Conservation (phyloP, 1,140 invertebrate species). For the Camponotus pennsylvanicus region DNA sequence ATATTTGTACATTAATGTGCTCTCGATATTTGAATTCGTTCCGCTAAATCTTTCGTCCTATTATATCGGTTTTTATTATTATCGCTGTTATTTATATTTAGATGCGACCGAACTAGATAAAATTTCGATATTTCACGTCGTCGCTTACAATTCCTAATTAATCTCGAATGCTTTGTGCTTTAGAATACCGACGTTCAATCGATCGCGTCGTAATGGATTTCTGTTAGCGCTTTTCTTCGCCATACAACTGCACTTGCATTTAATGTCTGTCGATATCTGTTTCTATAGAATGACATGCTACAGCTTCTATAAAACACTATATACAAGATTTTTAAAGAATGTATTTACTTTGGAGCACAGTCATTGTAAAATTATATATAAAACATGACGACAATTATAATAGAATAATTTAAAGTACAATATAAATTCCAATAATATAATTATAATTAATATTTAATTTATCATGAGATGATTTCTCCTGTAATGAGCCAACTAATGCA, state of each 20-base stretch:
- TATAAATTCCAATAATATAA: not conserved
- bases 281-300: not conserved
- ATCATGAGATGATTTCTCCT: not conserved
- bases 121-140: conserved; percentile 38
- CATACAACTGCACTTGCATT: conserved; percentile 41
- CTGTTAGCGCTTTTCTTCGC: conserved; percentile 31
- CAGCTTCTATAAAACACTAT: not conserved
- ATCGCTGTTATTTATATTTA: conserved; percentile 34
- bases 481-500: no score
- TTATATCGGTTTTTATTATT: conserved; percentile 20
- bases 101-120: conserved; percentile 21
- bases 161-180: conserved; percentile 45
- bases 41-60: not conserved
- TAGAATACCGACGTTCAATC: conserved; percentile 28
- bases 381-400: not conserved
- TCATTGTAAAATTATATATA: not conserved
- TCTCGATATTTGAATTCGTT: not conserved
- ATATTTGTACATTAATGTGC: conserved; percentile 12
- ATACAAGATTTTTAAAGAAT: conserved; percentile 17
- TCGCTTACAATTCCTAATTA: conserved; percentile 49
- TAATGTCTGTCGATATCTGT: conserved; percentile 4
- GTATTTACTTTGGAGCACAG: not conserved
- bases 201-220: conserved; percentile 34
- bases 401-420: not conserved
- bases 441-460: conserved; percentile 1